phyloP scores from a whole-genome alignment of 2,113 vertebrate species.

The Carassius carassius region DNA sequence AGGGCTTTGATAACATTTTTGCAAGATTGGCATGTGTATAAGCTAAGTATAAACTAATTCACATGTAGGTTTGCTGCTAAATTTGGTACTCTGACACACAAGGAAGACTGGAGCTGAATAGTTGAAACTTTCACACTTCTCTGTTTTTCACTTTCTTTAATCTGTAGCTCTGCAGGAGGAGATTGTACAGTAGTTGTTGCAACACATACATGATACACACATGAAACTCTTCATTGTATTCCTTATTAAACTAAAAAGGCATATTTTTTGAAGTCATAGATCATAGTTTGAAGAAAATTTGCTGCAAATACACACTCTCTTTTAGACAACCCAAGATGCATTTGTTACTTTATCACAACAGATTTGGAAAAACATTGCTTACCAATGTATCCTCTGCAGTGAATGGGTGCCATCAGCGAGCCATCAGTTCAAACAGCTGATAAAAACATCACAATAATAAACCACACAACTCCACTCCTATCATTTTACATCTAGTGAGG shows the following conservation, averaged over 20 bases:
- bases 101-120: neutral
- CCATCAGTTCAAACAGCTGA: neutral
- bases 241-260: neutral
- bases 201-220: neutral
- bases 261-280: no score
- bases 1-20: neutral
- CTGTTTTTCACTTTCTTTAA: neutral
- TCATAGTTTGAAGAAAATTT: no score
- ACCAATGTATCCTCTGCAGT: no score
- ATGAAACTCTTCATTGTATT: neutral
- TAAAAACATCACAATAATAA: neutral
- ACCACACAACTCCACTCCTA: neutral
- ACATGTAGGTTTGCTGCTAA: neutral
- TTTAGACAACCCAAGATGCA: no score
- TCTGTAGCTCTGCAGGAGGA: neutral
- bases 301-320: no score
- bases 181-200: neutral
- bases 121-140: neutral
- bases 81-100: neutral
- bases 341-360: neutral
- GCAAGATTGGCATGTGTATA: neutral
- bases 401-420: no score
- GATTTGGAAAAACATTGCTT: neutral
- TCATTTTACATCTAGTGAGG: no score
- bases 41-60: neutral